Evolutionary conservation across 2,113 vertebrate genomes (phyloP).

Genomic region (Morone chrysops): DNA sequence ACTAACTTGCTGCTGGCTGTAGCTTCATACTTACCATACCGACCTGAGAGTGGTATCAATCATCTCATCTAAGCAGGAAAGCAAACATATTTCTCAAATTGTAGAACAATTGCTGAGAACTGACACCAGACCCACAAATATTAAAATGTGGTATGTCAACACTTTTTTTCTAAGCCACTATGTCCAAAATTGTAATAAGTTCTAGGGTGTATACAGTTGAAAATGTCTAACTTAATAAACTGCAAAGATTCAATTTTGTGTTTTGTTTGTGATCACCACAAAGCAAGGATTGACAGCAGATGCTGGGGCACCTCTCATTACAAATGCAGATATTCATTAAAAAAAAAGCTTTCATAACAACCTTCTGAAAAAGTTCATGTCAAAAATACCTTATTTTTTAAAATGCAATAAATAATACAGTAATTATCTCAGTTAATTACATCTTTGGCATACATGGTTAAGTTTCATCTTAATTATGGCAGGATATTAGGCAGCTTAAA

Average conservation of each 20-base stretch:
- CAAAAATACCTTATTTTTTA: background rate
- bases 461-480: background rate
- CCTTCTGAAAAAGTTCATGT: background rate
- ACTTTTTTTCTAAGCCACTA: background rate
- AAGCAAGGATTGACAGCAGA: background rate
- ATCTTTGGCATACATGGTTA: slow-evolving; percentile 15
- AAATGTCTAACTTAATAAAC: background rate
- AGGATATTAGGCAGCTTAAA: background rate
- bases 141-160: background rate
- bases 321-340: background rate
- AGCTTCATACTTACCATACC: background rate
- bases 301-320: background rate
- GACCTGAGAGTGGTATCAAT: background rate
- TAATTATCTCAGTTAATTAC: slow-evolving; percentile 6
- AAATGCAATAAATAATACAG: slow-evolving; percentile 6
- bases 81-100: background rate
- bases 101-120: background rate
- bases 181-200: background rate
- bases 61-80: background rate
- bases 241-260: background rate
- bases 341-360: background rate
- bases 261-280: background rate
- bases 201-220: background rate
- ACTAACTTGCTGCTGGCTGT: too few relatives aligned
- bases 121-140: background rate